Evolutionary conservation across 1,140 invertebrate species (phyloP).

Genomic region (Hycleus cichorii): DNA sequence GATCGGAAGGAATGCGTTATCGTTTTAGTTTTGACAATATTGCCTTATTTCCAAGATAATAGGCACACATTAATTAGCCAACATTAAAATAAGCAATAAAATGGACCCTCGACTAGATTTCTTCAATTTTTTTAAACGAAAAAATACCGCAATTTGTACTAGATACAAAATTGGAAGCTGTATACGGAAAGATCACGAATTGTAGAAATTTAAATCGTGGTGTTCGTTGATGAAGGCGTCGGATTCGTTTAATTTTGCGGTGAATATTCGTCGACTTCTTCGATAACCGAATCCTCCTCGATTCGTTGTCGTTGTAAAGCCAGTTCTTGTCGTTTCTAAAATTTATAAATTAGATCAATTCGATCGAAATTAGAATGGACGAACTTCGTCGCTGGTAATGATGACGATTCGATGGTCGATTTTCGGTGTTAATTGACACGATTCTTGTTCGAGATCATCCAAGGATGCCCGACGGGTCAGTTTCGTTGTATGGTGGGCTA

Average conservation of each 20-base stretch:
- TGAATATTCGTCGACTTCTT: constrained; percentile 51
- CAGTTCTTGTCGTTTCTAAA: constrained; percentile 49
- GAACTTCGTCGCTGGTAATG: constrained; percentile 59
- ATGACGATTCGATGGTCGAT: constrained; percentile 70
- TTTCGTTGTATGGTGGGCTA: constrained; percentile 36
- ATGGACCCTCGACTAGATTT: too few species aligned
- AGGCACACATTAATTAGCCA: too few species aligned
- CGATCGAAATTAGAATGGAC: too few species aligned
- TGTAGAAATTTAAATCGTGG: neutral
- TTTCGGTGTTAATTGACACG: constrained; percentile 66
- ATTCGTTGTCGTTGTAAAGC: constrained; percentile 47
- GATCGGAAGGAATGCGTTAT: too few species aligned
- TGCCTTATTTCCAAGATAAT: too few species aligned
- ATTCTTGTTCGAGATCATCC: constrained; percentile 68
- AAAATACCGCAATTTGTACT: too few species aligned
- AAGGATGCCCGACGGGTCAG: constrained; percentile 62
- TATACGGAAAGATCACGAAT: too few species aligned
- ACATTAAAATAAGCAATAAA: too few species aligned
- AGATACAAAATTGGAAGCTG: too few species aligned
- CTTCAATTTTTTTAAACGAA: too few species aligned
- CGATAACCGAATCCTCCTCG: constrained; percentile 53
- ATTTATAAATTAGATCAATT: constrained; percentile 19
- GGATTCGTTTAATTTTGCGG: constrained; percentile 40
- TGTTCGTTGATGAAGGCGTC: neutral
- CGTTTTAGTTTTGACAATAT: too few species aligned